Evolutionary conservation across 2,797 vertebrate species (phyloP), one percentile per base, ranked within the genome.

Genomic region (Amphiprion clarkii): DNA sequence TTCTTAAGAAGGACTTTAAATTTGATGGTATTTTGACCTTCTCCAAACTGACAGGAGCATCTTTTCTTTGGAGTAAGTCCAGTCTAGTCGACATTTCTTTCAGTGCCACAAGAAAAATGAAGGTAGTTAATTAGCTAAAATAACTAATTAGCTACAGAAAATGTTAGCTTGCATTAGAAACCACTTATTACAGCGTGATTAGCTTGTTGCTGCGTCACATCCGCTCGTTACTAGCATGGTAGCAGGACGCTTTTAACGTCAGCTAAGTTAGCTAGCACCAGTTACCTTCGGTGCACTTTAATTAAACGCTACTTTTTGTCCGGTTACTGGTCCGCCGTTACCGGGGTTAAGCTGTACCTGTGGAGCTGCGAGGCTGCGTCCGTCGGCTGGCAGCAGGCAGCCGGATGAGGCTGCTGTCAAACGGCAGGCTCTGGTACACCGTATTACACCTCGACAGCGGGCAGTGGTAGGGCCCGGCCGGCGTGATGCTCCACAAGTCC

Each of bases 401-500:
- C 23, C 72, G 67, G 1, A 73, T 73, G 14, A 67, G n/a, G 1
- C 57, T 63, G 12, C 51, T n/a, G 0, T 79, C 79, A 36, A 94
- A 94, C 10, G 94, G 94, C 10, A 92, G 86, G 0, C 84, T 90
- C 54, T 79, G 76, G 86, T 95, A 94, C 16, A 92, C 91, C 0
- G 92, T 89, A 0, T 73, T 81, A 23, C 95, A 94, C 75, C 58
- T 85, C 76, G 79, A 95, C 71, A 94, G 77, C 0, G 95, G 95
- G 53, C 95, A 96, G 16, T 79, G 81, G 87, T 88, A 95, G 2
- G 95, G 94, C 48, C 94, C 95, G 19, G 40, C 25, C 0, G 83
- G 83, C 0, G 62, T 36, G 0, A 71, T 5, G 46, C 93, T 95
- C 95, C 95, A 96, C 25, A 95, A 51, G 70, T 96, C 95, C 3